phyloP scores from a whole-genome alignment of 2,888 invertebrate species.

The Automeris io region DNA sequence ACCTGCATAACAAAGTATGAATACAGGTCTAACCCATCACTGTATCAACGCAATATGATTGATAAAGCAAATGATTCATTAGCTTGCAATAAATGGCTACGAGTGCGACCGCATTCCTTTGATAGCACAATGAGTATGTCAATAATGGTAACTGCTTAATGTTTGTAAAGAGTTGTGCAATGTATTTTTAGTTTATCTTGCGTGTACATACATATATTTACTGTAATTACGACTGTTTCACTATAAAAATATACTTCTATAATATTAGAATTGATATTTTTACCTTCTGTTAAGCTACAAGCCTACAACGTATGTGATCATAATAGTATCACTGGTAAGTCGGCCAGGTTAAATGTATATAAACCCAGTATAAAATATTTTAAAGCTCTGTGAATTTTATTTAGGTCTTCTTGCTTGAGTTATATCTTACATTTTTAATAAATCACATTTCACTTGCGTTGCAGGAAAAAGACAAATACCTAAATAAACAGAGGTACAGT shows the following conservation, averaged over 20 bases:
- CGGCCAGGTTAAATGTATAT: too few relatives aligned
- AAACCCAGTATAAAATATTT: too few relatives aligned
- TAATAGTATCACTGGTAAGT: too few relatives aligned
- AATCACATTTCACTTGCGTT: too few relatives aligned
- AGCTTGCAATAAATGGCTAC: slow-evolving; percentile 44
- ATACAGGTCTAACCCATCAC: slow-evolving; percentile 17
- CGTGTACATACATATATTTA: not conserved
- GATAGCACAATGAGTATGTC: slow-evolving; percentile 44
- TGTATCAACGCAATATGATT: slow-evolving; percentile 38
- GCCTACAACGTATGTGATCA: too few relatives aligned
- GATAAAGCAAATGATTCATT: slow-evolving; percentile 66
- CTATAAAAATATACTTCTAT: not conserved
- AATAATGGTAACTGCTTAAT: slow-evolving; percentile 6
- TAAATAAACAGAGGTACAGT: too few relatives aligned
- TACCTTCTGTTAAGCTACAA: too few relatives aligned
- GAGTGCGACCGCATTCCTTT: slow-evolving; percentile 61
- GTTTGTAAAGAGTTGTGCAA: not conserved
- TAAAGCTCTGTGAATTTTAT: too few relatives aligned
- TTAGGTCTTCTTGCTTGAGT: too few relatives aligned
- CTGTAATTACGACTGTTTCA: not conserved
- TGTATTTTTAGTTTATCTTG: not conserved
- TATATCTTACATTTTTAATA: too few relatives aligned
- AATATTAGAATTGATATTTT: not conserved
- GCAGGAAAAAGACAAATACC: too few relatives aligned
- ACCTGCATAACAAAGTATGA: slow-evolving; percentile 5